Evolutionary conservation across 2,888 invertebrate species (phyloP), one percentile per base, ranked within the genome.

Genomic region (Boloria euphrosyne): DNA sequence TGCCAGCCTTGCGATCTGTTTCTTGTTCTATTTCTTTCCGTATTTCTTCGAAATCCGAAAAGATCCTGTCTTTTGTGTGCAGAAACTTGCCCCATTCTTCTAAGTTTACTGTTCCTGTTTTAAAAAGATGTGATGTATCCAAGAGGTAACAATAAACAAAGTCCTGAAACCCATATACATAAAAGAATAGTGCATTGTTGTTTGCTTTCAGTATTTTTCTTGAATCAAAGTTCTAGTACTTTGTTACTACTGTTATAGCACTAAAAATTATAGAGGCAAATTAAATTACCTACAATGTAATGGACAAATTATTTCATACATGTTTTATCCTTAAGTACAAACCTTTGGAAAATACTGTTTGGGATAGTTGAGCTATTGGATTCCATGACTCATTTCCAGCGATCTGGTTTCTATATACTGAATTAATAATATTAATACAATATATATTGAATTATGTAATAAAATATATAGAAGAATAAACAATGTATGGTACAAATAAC

Each of bases 21-120:
- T 99, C 99, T 62, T 93, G 92, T 80, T 98, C 98, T 80, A 99
- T 98, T 93, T 99, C 99, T 73, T 89, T 86, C 7, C 98, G 94
- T 73, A 99, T 97, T 68, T 97, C 96, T 75, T 97, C 95, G 86
- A 99, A 99, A 90, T 98, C 95, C 73, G 96, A 96, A 85, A 94
- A 99, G 62, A 98, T 93, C 89, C 94, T 96, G 78, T 96, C 96
- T 86, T 97, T 98, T 54, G 96, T 95, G 85, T 99, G 99, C 47
- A 99, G 93, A 85, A 99, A 99, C 79, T 96, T 96, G 38, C 97
- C 99, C 98, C 98, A 99, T 92, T 99, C 98, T 74, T 97, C 97
- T 68, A 96, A 86, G 80, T 96, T 96, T 62, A 97, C 88, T 43
- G 97, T 97, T 77, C 97, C 97, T 96, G 76, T 16, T 55, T 13